Conservation (phyloP, 2,797 vertebrate species). For the Oreortyx pictus region DNA sequence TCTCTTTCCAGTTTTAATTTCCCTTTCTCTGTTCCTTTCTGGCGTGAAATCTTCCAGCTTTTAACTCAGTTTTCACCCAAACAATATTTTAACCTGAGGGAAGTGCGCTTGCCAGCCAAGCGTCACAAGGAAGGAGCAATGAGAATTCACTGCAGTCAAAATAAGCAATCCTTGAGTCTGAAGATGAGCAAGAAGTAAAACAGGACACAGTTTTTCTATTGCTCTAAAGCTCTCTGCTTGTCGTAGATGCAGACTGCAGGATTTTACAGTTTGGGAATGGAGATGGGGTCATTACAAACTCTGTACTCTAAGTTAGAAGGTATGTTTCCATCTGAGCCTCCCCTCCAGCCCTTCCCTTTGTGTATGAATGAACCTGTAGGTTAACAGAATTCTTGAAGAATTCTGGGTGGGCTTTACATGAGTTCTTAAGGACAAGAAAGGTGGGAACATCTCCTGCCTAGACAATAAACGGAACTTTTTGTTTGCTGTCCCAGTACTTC, state of each 20-base stretch:
- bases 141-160: background rate
- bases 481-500: background rate
- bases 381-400: background rate
- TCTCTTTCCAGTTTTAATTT: background rate
- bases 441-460: background rate
- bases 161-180: background rate
- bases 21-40: background rate
- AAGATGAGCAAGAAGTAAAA: background rate
- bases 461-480: background rate
- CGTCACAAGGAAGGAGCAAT: background rate
- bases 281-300: background rate
- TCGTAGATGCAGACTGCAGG: background rate
- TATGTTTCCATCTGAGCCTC: background rate
- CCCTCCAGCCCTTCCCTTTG: background rate
- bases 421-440: background rate
- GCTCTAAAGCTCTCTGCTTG: background rate
- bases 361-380: background rate
- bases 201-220: background rate
- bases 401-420: background rate
- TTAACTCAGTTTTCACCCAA: background rate
- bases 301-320: background rate
- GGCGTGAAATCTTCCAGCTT: accelerated
- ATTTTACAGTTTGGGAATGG: background rate
- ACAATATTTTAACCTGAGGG: background rate
- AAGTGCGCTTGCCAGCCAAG: background rate